Evolutionary conservation across 2,888 invertebrate genomes (phyloP), one percentile per base, ranked within the genome.

Genomic region (Crocallis elinguaria): DNA sequence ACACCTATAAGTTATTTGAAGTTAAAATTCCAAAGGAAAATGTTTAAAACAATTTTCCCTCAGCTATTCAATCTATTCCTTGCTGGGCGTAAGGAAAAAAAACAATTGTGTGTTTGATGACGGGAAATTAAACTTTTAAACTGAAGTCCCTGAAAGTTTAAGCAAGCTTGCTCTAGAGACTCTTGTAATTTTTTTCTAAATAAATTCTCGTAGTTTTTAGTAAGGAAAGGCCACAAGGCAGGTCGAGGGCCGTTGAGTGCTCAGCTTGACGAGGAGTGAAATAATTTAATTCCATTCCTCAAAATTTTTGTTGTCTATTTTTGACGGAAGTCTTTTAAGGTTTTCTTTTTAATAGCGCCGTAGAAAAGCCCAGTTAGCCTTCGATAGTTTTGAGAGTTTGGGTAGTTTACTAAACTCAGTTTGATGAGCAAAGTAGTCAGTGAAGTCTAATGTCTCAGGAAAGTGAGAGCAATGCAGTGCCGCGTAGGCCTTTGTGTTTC

Each of bases 181-280:
- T 55, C 45, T 57, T 46, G 52, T 64, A 60, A 59, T 59, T 52
- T 55, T 60, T 66, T n/a, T n/a, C n/a, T 61, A 52, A 60, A 60
- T 57, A 38, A 63, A 42, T 68, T 67, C 65, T 69, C 62, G 58
- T 69, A 71, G 66, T 65, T 72, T 38, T 68, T 67, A 44, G 60
- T 56, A 62, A 67, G 58, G 48, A 65, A 70, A 64, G 59, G 60
- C 53, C 59, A 45, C 57, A 64, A 61, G 64, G 56, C 61, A 48
- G 35, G 62, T 39, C 44, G 61, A 72, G 71, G 55, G 69, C 52
- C 59, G 65, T 65, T 63, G 57, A 73, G 69, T 45, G 60, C 60
- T 62, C 57, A 62, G 63, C 53, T 62, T 64, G 51, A 64, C 49
- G 60, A 62, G 48, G 63, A 67, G 65, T 56, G 65, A 58, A 66